These are phyloP conservation scores for Xylocampa areola DNA, from an alignment of 2,888 invertebrate species.

Conservation along the genomic window DNA sequence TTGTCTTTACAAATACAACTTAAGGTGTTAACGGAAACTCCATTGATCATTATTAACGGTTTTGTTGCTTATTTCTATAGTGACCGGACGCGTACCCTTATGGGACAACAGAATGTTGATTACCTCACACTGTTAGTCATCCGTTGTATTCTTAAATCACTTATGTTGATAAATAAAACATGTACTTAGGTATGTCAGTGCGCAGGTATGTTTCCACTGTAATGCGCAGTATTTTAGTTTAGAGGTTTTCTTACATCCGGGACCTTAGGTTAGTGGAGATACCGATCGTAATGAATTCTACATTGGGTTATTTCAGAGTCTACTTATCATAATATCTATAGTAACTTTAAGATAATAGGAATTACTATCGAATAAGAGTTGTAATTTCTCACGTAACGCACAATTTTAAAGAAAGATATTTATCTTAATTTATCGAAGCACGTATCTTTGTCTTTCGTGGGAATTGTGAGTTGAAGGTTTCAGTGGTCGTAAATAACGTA, in stretches of 20 bases:
- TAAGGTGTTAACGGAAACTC: slow-evolving; percentile 51
- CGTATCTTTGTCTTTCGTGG: background rate
- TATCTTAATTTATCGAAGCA: background rate
- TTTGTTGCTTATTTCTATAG: slow-evolving; percentile 50
- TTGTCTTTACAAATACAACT: slow-evolving; percentile 29
- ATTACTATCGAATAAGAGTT: background rate
- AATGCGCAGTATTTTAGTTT: slow-evolving; percentile 33
- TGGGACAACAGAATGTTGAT: slow-evolving; percentile 39
- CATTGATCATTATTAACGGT: slow-evolving; percentile 63
- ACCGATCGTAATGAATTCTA: slow-evolving; percentile 1
- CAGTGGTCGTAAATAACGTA: slow-evolving; percentile 10
- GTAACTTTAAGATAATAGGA: no score
- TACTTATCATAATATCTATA: no score
- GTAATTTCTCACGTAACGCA: background rate
- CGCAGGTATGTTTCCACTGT: slow-evolving; percentile 14
- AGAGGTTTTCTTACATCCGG: slow-evolving; percentile 9
- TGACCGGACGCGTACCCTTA: slow-evolving; percentile 50
- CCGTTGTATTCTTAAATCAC: slow-evolving; percentile 13
- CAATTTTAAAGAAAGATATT: slow-evolving; percentile 1
- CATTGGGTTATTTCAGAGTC: background rate
- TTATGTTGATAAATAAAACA: slow-evolving; percentile 33
- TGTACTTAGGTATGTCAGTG: slow-evolving; percentile 5
- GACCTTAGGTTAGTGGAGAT: background rate
- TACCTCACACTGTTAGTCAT: slow-evolving; percentile 46
- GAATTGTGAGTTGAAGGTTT: background rate